Evolutionary conservation across 2,797 vertebrate genomes (phyloP).

Genomic region (Chaunax sp.): DNA sequence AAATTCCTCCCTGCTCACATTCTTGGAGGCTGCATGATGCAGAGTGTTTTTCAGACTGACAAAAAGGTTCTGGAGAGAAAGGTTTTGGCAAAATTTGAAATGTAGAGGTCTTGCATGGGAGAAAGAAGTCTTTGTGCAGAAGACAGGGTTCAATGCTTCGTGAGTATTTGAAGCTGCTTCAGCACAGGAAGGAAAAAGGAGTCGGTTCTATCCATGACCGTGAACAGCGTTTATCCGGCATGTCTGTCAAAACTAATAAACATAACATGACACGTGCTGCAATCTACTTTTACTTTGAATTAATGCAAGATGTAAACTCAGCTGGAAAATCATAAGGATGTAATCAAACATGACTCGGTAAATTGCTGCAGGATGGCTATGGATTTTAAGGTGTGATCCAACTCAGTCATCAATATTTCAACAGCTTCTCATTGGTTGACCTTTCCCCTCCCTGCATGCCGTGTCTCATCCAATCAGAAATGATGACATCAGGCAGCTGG

Average conservation of each 20-base stretch:
- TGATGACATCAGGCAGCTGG: conserved; percentile 49
- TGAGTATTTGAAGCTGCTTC: conserved; percentile 31
- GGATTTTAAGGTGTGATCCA: conserved; percentile 53
- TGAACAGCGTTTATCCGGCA: conserved; percentile 13
- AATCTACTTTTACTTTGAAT: conserved; percentile 35
- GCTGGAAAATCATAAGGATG: conserved; percentile 10
- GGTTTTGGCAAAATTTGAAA: conserved; percentile 48
- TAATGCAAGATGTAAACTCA: conserved; percentile 43
- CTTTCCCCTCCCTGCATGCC: conserved; percentile 50
- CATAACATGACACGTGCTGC: conserved; percentile 14
- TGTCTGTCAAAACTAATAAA: conserved; percentile 40
- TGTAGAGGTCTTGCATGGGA: conserved; percentile 55
- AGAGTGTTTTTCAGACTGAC: conserved; percentile 35
- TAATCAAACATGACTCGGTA: conserved; percentile 68
- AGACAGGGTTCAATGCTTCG: conserved; percentile 40
- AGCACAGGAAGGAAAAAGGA: conserved; percentile 14
- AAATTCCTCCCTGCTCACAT: conserved; percentile 54
- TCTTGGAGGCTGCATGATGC: conserved; percentile 43
- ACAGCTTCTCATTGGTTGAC: conserved; percentile 65
- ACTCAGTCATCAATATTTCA: conserved; percentile 74
- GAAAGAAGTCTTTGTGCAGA: conserved; percentile 63
- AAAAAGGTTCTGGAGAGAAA: conserved; percentile 19
- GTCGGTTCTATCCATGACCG: conserved; percentile 16
- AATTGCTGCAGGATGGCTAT: conserved; percentile 55
- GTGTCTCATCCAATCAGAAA: conserved; percentile 59